A percentile compares a stretch with the other conserved stretches of the same genome.
These are phyloP conservation scores for Tribolium castaneum DNA, from an alignment of 1,140 invertebrate genomes.

Conservation along the genomic window DNA sequence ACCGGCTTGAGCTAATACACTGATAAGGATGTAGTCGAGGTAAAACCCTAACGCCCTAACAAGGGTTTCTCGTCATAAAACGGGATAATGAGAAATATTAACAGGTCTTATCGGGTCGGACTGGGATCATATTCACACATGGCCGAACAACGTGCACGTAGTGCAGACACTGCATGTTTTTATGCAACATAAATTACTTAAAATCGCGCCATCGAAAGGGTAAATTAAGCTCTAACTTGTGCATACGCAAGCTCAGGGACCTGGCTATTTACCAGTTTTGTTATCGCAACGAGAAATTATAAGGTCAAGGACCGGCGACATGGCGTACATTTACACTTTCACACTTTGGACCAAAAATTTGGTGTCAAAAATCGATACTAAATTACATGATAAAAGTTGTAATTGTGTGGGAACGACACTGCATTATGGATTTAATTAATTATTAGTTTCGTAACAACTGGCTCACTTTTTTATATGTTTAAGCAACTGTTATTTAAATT, in stretches of 20 bases:
- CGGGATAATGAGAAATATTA: conserved; percentile 51
- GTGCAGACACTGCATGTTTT: conserved; percentile 45
- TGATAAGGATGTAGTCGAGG: conserved; percentile 23
- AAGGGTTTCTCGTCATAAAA: conserved; percentile 47
- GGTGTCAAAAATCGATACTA: no score
- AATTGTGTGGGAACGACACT: no score
- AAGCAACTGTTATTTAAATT: no score
- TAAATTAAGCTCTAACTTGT: conserved; percentile 33
- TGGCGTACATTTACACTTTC: not conserved
- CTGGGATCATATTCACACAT: conserved; percentile 50
- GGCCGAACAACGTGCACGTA: conserved; percentile 41
- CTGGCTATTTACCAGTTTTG: not conserved
- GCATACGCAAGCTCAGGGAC: conserved; percentile 18
- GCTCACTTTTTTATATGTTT: no score
- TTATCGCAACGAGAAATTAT: not conserved
- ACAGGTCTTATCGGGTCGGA: conserved; percentile 48
- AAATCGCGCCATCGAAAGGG: conserved; percentile 27
- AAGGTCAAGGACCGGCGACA: not conserved
- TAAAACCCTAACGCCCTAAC: conserved; percentile 17
- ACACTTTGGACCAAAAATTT: no score
- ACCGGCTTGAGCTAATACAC: conserved; percentile 1
- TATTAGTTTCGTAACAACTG: not conserved
- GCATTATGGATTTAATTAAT: not conserved
- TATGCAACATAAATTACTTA: conserved; percentile 37
- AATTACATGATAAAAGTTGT: no score